Conservation (phyloP, 2,888 invertebrate genomes). For the Conomelus anceps region DNA sequence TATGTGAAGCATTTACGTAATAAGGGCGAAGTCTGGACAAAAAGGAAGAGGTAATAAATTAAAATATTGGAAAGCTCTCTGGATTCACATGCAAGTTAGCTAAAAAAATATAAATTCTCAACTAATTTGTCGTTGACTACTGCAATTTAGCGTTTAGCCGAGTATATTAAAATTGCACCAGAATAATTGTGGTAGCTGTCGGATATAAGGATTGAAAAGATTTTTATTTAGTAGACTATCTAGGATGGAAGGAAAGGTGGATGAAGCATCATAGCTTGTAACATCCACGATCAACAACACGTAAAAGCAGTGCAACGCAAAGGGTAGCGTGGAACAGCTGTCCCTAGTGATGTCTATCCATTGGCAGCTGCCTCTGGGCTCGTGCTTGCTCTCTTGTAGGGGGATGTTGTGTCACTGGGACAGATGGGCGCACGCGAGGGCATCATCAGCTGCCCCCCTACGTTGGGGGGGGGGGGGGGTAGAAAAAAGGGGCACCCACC, state of each 20-base stretch:
- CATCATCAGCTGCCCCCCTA: neutral
- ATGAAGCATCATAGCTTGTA: too few relatives aligned
- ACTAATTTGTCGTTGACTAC: too few relatives aligned
- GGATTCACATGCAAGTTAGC: too few relatives aligned
- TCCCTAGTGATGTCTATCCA: neutral
- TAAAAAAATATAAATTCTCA: too few relatives aligned
- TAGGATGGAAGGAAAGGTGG: neutral
- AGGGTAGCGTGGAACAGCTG: neutral
- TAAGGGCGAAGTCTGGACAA: too few relatives aligned
- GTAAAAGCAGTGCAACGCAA: neutral
- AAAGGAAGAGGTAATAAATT: too few relatives aligned
- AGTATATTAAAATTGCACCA: too few relatives aligned
- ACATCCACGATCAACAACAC: neutral
- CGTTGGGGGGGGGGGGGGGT: neutral
- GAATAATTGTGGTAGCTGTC: neutral
- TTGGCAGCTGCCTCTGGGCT: neutral
- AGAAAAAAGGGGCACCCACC: neutral
- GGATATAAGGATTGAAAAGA: neutral
- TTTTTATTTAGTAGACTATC: neutral
- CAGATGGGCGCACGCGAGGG: neutral
- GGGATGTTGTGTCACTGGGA: neutral
- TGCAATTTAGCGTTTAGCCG: too few relatives aligned
- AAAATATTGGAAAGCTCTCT: too few relatives aligned
- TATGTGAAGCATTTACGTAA: too few relatives aligned
- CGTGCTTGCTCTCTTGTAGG: neutral